These are phyloP conservation scores for Setipinna tenuifilis DNA, from an alignment of 2,797 vertebrate species.

Conservation along the genomic window DNA sequence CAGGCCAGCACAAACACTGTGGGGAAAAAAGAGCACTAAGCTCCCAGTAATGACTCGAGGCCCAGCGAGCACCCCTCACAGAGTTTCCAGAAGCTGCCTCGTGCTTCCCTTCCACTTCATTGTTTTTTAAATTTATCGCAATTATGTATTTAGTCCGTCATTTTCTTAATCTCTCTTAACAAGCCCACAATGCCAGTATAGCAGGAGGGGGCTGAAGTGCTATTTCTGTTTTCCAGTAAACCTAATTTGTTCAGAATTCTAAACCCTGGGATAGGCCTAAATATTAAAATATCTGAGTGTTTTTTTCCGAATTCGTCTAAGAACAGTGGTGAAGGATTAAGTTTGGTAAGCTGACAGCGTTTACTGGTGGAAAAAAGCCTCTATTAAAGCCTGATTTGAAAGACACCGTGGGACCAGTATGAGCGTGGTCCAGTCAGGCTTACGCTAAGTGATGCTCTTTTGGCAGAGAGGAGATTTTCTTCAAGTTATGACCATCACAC, in stretches of 20 bases:
- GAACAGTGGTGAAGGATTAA: not conserved
- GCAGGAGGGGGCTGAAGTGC: conserved; percentile 38
- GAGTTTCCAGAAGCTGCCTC: conserved; percentile 49
- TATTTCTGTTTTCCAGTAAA: conserved; percentile 28
- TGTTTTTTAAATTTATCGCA: conserved; percentile 63
- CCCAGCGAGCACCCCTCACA: conserved; percentile 20
- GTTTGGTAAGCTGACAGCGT: not conserved
- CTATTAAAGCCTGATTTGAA: conserved; percentile 28
- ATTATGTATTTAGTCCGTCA: conserved; percentile 67
- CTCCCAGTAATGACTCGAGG: not conserved
- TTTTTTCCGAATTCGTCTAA: not conserved
- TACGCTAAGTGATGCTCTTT: conserved; percentile 14
- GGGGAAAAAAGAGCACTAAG: conserved; percentile 12
- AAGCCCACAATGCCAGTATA: conserved; percentile 61
- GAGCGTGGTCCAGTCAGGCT: not conserved
- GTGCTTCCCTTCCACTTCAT: conserved; percentile 60
- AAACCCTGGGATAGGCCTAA: not conserved
- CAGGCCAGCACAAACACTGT: conserved; percentile 25
- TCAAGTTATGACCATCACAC: not conserved
- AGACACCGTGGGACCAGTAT: conserved; percentile 26
- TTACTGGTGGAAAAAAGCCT: conserved; percentile 35
- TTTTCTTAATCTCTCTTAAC: conserved; percentile 69
- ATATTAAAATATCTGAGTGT: too few species aligned
- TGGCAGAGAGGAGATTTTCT: not conserved
- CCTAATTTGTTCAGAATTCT: not conserved